Base-by-base conservation (phyloP, 2,113 vertebrate genomes). In the Paratilapia polleni region DNA sequence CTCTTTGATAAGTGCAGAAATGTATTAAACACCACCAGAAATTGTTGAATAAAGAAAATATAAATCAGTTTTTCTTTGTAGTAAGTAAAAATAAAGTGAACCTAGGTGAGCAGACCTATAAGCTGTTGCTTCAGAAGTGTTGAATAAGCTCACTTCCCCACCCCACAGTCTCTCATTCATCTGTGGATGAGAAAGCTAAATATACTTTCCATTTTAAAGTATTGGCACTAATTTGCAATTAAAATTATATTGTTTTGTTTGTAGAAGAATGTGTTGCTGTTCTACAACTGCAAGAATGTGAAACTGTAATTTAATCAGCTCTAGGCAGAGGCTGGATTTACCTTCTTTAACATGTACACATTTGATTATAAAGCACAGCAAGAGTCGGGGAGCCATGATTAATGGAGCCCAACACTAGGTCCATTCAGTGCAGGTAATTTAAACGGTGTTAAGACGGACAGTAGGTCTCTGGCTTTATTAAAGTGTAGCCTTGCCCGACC, bases 311-410 rank as follows among this genome's bases (percentile, higher is more conserved):
- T 88, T 61, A 84, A 79, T 87, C 59, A 36, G 60, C 73, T 89
- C 64, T 57, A 54, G 57, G 58, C 79, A 77, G 43, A 43, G 34
- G 88, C 47, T 85, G 87, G 77, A 87, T 86, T 90, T 90, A 83
- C 14, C 22, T 80, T 85, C 62, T 89, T 64, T 83, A 75, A 85
- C 75, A 74, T 86, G 78, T 63, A 59, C 80, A 85, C 68, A 64
- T 89, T 87, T 88, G 80, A 90, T 86, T 90, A 85, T 59, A 78
- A n/a, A 84, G 49, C 90, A 78, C 88, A 90, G 81, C 82, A 75
- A 79, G 87, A 79, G 22, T 58, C 20, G 24, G 52, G 13, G 47
- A 78, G 66, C 80, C 38, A 20, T 81, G 81, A 82, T 73, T 81
- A 60, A 86, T 77, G 15, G 59, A 77, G 84, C 75, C 68, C 31